These are phyloP conservation scores for Amblyornis subalaris DNA, from an alignment of 2,113 vertebrate species.

Conservation along the genomic window DNA sequence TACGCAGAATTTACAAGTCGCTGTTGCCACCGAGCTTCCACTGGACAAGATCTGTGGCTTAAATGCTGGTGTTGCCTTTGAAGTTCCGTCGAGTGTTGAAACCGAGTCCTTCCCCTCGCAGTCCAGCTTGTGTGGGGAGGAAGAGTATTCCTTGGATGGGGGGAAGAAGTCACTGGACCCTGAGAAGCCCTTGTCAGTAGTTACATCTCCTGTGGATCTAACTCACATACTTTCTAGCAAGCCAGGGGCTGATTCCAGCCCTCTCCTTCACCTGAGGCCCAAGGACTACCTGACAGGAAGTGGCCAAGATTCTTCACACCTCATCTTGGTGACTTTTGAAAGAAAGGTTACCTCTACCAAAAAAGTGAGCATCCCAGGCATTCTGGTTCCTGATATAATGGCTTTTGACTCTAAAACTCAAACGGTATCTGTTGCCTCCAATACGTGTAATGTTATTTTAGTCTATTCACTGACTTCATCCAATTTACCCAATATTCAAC, in stretches of 20 bases:
- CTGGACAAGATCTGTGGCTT: conserved; percentile 89
- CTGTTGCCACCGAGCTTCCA: conserved; percentile 89
- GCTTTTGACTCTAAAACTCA: conserved; percentile 81
- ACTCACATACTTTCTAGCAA: conserved; percentile 80
- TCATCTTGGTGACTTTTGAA: conserved; percentile 89
- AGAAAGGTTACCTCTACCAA: conserved; percentile 82
- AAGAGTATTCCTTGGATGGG: conserved; percentile 59
- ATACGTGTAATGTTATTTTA: conserved; percentile 84
- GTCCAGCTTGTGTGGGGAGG: conserved; percentile 58
- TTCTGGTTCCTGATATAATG: conserved; percentile 91
- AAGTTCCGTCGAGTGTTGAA: conserved; percentile 50
- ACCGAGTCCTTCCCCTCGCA: conserved; percentile 23
- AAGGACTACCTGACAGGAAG: conserved; percentile 83
- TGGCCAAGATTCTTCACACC: conserved; percentile 89
- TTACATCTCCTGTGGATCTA: conserved; percentile 78
- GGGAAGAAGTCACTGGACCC: conserved; percentile 70
- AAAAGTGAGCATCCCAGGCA: conserved; percentile 89
- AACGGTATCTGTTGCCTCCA: conserved; percentile 88
- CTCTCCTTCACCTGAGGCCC: conserved; percentile 80
- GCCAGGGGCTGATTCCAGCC: conserved; percentile 75
- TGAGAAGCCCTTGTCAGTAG: conserved; percentile 54
- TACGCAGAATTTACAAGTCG: conserved; percentile 78
- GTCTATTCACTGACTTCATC: conserved; percentile 84
- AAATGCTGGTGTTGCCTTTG: conserved; percentile 79
- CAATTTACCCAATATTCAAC: conserved; percentile 84